A percentile compares a stretch with the other conserved stretches of the same genome.
These are phyloP conservation scores for Phoenoteleia sp. DNA, from an alignment of 2,888 invertebrate species.

Conservation along the genomic window DNA sequence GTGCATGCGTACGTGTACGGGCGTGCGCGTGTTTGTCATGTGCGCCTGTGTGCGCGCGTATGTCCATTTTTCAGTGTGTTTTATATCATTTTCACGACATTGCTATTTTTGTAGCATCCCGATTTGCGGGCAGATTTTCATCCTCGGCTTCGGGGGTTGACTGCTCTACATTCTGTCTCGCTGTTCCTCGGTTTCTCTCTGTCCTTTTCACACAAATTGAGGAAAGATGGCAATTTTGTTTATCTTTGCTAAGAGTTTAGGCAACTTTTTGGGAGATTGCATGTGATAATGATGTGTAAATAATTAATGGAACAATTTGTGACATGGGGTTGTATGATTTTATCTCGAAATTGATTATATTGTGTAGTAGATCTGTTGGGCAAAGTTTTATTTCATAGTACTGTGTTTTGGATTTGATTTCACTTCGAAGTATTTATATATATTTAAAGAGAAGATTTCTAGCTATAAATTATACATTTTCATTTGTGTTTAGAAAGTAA, in stretches of 20 bases:
- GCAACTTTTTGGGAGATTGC: too few species aligned
- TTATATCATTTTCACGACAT: slow-evolving; percentile 1
- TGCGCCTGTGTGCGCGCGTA: background rate
- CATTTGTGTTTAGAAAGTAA: slow-evolving; percentile 3
- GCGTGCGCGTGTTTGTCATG: background rate
- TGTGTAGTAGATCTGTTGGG: too few species aligned
- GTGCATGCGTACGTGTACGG: background rate
- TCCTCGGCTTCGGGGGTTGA: background rate
- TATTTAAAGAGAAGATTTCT: background rate
- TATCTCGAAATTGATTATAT: too few species aligned
- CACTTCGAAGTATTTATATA: background rate
- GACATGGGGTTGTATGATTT: too few species aligned
- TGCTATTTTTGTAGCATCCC: slow-evolving; percentile 1
- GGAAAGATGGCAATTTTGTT: too few species aligned
- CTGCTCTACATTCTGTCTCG: too few species aligned
- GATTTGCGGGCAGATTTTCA: background rate
- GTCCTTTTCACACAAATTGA: background rate
- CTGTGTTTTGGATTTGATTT: background rate
- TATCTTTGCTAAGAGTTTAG: too few species aligned
- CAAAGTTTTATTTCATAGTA: too few species aligned
- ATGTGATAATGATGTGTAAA: too few species aligned
- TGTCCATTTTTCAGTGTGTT: slow-evolving; percentile 4
- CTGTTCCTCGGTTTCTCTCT: background rate
- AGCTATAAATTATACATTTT: slow-evolving; percentile 20
- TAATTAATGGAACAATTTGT: too few species aligned